Evolutionary conservation across 2,888 invertebrate genomes (phyloP).

Genomic region (Iselma pallidipennis): DNA sequence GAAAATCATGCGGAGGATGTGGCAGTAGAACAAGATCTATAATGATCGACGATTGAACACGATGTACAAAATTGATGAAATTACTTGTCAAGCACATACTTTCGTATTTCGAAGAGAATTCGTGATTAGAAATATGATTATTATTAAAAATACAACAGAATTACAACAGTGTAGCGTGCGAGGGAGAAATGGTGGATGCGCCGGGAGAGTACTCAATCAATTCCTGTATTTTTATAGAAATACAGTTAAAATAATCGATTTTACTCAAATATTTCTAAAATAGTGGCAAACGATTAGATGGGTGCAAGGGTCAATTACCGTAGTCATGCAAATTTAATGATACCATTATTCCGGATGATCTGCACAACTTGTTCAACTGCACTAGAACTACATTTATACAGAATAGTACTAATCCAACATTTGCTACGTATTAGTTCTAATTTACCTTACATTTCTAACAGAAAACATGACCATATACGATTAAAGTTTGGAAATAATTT

Average conservation of each 20-base stretch:
- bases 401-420: background rate
- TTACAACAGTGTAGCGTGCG: too few species aligned
- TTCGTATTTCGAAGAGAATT: background rate
- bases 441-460: too few species aligned
- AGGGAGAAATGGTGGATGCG: background rate
- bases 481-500: too few species aligned
- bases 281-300: background rate
- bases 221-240: background rate
- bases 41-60: background rate
- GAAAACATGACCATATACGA: too few species aligned
- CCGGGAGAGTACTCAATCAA: background rate
- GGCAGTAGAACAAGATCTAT: background rate
- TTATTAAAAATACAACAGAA: background rate
- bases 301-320: background rate
- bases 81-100: background rate
- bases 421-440: background rate
- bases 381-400: background rate
- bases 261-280: background rate
- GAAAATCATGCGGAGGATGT: background rate
- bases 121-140: background rate
- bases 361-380: background rate
- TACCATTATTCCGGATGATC: background rate
- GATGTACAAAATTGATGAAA: background rate
- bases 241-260: background rate
- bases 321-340: background rate